Conservation (phyloP, 2,888 invertebrate species). For the Ormyrus rosae region DNA sequence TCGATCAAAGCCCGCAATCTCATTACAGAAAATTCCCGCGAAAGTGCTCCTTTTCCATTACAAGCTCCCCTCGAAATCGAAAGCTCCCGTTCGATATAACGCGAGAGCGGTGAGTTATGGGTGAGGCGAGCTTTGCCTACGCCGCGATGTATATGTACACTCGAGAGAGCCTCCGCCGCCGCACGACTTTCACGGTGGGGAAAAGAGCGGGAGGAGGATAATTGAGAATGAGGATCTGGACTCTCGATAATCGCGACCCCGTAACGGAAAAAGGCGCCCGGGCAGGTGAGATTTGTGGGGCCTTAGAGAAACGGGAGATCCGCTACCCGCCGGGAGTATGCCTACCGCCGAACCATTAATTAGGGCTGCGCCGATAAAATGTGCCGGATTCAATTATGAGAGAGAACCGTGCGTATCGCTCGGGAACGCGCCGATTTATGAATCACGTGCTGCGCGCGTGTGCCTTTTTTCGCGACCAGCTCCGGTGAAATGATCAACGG, state of each 20-base stretch:
- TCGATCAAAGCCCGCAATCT: constrained; percentile 41
- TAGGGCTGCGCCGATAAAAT: constrained; percentile 10
- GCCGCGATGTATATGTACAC: too few species aligned
- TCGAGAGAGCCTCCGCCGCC: not conserved
- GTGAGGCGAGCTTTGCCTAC: not conserved
- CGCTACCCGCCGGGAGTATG: too few species aligned
- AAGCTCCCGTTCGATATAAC: constrained; percentile 30
- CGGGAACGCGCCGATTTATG: constrained; percentile 21
- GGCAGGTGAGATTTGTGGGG: not conserved
- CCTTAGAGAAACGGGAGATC: not conserved
- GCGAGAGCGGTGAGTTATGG: constrained; percentile 20
- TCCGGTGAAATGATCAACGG: not conserved
- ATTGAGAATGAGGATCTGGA: constrained; percentile 7
- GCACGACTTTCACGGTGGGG: constrained; percentile 36
- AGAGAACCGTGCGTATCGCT: constrained; percentile 21
- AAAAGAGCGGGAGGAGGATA: constrained; percentile 15
- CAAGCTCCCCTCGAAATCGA: constrained; percentile 27
- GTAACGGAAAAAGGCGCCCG: too few species aligned
- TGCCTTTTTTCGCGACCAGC: not conserved
- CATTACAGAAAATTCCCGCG: constrained; percentile 32
- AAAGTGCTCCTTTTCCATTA: constrained; percentile 21
- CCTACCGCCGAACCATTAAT: constrained; percentile 9
- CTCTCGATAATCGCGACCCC: constrained; percentile 12
- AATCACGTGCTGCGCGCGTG: not conserved
- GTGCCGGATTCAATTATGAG: constrained; percentile 27